A percentile compares a stretch with the other conserved stretches of the same genome.
Evolutionary conservation across 2,888 invertebrate genomes (phyloP).

Genomic region (Latrodectus hesperus): DNA sequence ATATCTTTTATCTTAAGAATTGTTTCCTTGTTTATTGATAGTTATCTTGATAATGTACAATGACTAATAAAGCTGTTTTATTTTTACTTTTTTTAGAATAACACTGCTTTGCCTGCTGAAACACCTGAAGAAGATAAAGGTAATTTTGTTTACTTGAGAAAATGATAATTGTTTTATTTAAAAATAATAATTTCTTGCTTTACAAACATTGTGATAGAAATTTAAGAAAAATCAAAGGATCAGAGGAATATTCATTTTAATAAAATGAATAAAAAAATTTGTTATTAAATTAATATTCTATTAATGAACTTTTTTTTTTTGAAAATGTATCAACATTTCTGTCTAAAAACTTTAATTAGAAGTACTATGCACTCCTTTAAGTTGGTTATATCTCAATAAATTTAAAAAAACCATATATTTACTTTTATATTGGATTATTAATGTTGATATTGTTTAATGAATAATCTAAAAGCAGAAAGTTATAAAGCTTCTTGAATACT

Average conservation of each 20-base stretch:
- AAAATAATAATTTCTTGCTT: background rate
- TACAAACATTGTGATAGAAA: background rate
- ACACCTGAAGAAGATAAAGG: slow-evolving; percentile 68
- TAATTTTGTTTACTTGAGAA: background rate
- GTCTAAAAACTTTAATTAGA: no score
- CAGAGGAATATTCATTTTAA: background rate
- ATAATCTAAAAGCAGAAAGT: no score
- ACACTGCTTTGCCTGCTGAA: slow-evolving; percentile 42
- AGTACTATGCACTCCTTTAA: no score
- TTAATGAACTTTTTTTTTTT: background rate
- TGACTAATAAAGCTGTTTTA: background rate
- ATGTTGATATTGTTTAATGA: no score
- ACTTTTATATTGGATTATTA: no score
- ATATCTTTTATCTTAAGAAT: no score
- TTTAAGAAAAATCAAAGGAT: background rate
- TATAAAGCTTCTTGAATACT: no score
- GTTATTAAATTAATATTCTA: background rate
- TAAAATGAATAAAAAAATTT: background rate
- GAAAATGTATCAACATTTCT: no score
- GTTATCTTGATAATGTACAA: background rate
- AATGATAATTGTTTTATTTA: background rate
- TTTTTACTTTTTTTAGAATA: slow-evolving; percentile 15
- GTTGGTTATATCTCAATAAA: no score
- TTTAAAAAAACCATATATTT: no score
- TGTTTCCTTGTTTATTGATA: no score